These are phyloP conservation scores for Stichopus chloronotus DNA, from an alignment of 35 echinoderm and acorn worm genomes.

Conservation along the genomic window DNA sequence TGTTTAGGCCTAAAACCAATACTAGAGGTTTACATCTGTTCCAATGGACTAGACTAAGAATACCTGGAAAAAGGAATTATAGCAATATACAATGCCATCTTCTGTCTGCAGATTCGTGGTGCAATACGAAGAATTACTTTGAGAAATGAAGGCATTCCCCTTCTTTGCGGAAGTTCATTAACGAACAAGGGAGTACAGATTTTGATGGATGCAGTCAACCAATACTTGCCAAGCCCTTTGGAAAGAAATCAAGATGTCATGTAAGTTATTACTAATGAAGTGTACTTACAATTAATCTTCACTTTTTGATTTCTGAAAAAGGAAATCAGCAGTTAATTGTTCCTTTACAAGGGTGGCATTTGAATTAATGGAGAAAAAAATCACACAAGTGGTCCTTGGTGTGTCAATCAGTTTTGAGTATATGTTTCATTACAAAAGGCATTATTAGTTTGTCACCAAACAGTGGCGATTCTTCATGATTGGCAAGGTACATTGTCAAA, in stretches of 20 bases:
- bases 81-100: neutral
- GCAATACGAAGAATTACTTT: slow-evolving; percentile 82
- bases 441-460: too few species aligned
- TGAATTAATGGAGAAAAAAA: too few species aligned
- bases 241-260: slow-evolving; percentile 75
- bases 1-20: too few species aligned
- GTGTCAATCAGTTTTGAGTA: too few species aligned
- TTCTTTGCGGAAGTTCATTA: slow-evolving; percentile 91
- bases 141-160: slow-evolving; percentile 62
- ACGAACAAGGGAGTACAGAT: slow-evolving; percentile 98
- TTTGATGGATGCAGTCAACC: slow-evolving; percentile 87
- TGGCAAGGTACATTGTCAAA: too few species aligned
- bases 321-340: neutral
- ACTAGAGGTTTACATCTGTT: too few species aligned
- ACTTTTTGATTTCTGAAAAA: neutral
- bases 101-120: slow-evolving; percentile 59
- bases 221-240: slow-evolving; percentile 75
- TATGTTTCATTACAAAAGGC: too few species aligned
- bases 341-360: too few species aligned
- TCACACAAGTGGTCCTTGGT: too few species aligned
- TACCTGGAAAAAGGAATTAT: too few species aligned
- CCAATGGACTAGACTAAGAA: too few species aligned
- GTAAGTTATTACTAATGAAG: slow-evolving; percentile 54
- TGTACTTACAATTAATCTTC: neutral
- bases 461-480: too few species aligned